A percentile compares a stretch with the other conserved stretches of the same genome.
phyloP scores from a whole-genome alignment of 2,113 vertebrate genomes.

The Macrotus californicus region DNA sequence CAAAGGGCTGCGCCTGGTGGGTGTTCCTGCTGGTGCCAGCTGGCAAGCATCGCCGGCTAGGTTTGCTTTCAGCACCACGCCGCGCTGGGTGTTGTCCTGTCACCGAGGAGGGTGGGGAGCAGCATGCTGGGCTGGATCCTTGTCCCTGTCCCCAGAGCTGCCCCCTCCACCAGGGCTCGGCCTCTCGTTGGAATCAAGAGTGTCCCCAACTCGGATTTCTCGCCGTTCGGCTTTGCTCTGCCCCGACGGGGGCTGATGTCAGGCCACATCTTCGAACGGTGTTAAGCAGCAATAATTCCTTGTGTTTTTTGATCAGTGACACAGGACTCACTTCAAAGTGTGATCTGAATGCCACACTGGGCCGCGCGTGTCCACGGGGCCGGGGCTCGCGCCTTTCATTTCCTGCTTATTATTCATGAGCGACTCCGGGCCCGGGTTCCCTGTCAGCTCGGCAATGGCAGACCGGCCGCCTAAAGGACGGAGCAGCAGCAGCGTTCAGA shows the following conservation, averaged over 20 bases:
- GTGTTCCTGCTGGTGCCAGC: too few species aligned
- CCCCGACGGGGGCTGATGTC: rapidly evolving
- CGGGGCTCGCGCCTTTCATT: rapidly evolving
- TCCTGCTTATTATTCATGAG: background rate
- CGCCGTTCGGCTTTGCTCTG: rapidly evolving
- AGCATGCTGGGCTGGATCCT: too few species aligned
- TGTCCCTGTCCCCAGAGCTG: too few species aligned
- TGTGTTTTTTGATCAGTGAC: too few species aligned
- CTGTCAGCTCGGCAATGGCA: rapidly evolving
- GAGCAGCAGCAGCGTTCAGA: background rate
- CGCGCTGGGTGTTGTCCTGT: too few species aligned
- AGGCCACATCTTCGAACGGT: rapidly evolving
- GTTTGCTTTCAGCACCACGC: too few species aligned
- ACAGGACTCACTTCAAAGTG: background rate
- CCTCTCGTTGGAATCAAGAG: rapidly evolving
- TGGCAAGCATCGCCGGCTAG: too few species aligned
- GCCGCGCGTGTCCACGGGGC: background rate
- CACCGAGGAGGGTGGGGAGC: too few species aligned
- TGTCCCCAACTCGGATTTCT: background rate
- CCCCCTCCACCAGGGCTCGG: rapidly evolving
- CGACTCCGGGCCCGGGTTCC: background rate
- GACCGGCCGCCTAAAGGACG: background rate
- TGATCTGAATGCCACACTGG: rapidly evolving
- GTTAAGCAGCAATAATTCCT: background rate
- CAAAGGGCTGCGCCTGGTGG: too few species aligned